Conservation (phyloP, 2,113 vertebrate genomes). For the Orcinus orca region DNA sequence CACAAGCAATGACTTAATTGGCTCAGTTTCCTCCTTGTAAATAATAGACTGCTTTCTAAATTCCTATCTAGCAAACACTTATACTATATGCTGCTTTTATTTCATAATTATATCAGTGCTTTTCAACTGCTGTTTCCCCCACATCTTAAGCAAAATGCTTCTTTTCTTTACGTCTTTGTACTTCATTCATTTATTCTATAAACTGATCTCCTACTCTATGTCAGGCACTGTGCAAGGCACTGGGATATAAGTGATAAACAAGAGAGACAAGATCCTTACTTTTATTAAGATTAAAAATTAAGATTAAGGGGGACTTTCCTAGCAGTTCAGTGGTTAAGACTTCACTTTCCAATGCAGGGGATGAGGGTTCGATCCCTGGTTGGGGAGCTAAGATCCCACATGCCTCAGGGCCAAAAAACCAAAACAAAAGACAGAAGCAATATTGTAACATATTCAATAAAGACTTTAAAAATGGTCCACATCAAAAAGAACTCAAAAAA, state of each 20-base stretch:
- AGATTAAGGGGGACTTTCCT: too few species aligned
- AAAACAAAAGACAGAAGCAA: too few species aligned
- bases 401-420: too few species aligned
- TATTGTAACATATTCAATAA: too few species aligned
- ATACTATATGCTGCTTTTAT: not conserved
- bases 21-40: not conserved
- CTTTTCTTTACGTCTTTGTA: not conserved
- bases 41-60: not conserved
- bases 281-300: not conserved
- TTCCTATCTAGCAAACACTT: not conserved
- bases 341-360: too few species aligned
- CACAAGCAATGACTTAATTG: not conserved
- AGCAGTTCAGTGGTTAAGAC: too few species aligned
- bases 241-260: not conserved
- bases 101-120: not conserved
- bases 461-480: too few species aligned
- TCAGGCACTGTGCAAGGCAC: not conserved
- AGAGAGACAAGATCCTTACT: not conserved
- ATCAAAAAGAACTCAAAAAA: too few species aligned
- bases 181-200: not conserved
- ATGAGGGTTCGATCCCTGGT: too few species aligned
- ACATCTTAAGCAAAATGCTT: not conserved
- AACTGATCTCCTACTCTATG: not conserved
- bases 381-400: too few species aligned
- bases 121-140: not conserved